Conservation (phyloP, 2,888 invertebrate species). For the Amiota mariae region DNA sequence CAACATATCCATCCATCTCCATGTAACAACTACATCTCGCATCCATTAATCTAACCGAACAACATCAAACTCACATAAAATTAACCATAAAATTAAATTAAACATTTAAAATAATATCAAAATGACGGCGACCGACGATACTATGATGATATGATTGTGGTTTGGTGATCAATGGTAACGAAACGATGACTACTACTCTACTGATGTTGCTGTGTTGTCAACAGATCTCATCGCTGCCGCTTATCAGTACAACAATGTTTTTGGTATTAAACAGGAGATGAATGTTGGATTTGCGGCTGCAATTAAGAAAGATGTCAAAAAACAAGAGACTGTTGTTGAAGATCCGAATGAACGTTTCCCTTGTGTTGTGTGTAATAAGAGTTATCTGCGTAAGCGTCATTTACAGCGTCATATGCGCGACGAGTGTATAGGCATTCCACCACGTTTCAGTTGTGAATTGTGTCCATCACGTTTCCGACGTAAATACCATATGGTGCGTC, state of each 20-base stretch:
- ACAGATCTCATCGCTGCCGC: no score
- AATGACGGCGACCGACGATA: no score
- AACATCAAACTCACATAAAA: no score
- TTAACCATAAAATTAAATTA: no score
- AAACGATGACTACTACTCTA: no score
- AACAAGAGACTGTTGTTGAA: slow-evolving; percentile 29
- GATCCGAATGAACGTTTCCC: slow-evolving; percentile 72
- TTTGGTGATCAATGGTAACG: no score
- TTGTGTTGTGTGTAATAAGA: slow-evolving; percentile 77
- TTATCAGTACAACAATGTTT: no score
- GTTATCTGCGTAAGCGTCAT: slow-evolving; percentile 78
- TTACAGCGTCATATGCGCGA: slow-evolving; percentile 77
- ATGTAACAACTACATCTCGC: neutral
- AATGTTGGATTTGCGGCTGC: no score
- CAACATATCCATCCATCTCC: slow-evolving; percentile 21
- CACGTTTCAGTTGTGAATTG: slow-evolving; percentile 75
- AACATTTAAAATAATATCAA: no score
- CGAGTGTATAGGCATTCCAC: slow-evolving; percentile 75
- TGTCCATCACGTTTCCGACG: slow-evolving; percentile 75
- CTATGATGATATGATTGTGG: no score
- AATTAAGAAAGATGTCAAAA: neutral
- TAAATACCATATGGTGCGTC: slow-evolving; percentile 75
- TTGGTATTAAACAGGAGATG: no score
- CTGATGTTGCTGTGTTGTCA: no score
- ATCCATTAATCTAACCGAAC: neutral